phyloP scores from a whole-genome alignment of 2,113 vertebrate genomes.

The Dipodomys stephensi region DNA sequence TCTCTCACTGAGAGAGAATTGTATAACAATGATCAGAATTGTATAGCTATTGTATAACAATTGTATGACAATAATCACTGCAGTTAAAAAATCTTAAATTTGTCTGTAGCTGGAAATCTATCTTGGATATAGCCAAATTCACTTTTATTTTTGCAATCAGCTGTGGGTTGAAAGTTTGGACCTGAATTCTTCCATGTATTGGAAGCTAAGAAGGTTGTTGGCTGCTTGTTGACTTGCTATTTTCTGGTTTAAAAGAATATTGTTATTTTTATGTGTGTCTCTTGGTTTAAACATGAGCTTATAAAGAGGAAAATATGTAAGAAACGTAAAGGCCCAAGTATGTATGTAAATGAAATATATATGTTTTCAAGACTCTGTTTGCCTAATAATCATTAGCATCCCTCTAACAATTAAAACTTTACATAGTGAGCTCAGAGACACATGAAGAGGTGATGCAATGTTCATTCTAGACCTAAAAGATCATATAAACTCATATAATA shows the following conservation, averaged over 20 bases:
- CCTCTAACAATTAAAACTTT: background rate
- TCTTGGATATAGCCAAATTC: background rate
- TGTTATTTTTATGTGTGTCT: background rate
- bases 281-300: background rate
- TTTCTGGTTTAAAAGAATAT: background rate
- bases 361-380: background rate
- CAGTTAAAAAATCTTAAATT: no score
- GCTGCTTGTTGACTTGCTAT: background rate
- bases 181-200: background rate
- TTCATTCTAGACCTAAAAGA: no score
- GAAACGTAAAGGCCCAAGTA: background rate
- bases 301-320: background rate
- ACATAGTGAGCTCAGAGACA: background rate
- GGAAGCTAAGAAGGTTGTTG: background rate
- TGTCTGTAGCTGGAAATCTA: background rate
- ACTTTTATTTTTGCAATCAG: background rate
- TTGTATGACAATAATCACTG: no score
- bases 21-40: no score
- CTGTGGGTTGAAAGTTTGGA: background rate
- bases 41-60: no score
- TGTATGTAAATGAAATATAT: background rate
- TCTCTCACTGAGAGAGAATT: background rate
- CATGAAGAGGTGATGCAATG: no score
- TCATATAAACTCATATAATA: no score
- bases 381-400: background rate